Percentiles rank a stretch among this genome's conserved stretches.
These are phyloP conservation scores for Diploscapter pachys DNA, from an alignment of 1,140 invertebrate genomes.

Conservation along the genomic window DNA sequence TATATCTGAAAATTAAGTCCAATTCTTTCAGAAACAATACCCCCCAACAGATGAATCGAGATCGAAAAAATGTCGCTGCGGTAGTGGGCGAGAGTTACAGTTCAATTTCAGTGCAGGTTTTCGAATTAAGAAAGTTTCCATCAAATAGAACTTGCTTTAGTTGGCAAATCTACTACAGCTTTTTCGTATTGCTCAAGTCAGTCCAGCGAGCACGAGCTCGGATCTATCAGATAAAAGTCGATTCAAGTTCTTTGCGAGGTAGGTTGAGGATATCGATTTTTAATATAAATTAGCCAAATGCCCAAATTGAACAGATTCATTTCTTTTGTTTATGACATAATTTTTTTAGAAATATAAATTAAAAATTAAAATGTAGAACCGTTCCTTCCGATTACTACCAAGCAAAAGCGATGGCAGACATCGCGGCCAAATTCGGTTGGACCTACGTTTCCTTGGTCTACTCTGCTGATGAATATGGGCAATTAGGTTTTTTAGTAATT, in stretches of 20 bases:
- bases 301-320: no score
- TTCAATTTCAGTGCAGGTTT: constrained; percentile 60
- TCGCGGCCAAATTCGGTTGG: constrained; percentile 70
- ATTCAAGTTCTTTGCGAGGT: constrained; percentile 74
- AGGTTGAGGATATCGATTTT: constrained; percentile 57
- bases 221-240: constrained; percentile 71
- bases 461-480: constrained; percentile 74
- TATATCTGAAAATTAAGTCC: no score
- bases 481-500: constrained; percentile 52
- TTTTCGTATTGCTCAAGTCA: constrained; percentile 66
- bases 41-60: no score
- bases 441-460: constrained; percentile 73
- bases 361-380: no score
- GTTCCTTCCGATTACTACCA: constrained; percentile 73
- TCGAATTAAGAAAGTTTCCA: no score
- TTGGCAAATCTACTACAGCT: constrained; percentile 69
- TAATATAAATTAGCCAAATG: not conserved
- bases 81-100: constrained; percentile 63
- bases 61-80: constrained; percentile 60
- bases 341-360: no score
- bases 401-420: constrained; percentile 71
- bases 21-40: no score
- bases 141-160: constrained; percentile 65
- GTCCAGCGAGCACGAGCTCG: constrained; percentile 69
- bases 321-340: no score